Percentiles rank a stretch among this genome's conserved stretches.
These are phyloP conservation scores for Burhinus oedicnemus DNA, from an alignment of 2,113 vertebrate species.

Conservation along the genomic window DNA sequence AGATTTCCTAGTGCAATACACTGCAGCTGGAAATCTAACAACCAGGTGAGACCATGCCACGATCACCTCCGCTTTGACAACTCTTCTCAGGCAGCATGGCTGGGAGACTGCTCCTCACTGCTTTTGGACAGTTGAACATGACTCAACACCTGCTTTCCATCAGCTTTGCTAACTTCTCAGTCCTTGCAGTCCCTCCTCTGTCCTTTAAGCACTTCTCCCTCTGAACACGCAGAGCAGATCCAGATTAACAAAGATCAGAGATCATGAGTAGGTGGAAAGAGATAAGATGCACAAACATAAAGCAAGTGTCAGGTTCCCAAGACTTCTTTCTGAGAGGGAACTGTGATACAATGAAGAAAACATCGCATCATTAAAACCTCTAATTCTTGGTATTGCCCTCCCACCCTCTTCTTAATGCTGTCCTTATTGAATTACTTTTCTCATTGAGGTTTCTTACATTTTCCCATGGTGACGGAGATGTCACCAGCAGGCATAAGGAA, in stretches of 20 bases:
- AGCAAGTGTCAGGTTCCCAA: not conserved
- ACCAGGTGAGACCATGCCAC: not conserved
- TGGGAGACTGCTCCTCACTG: not conserved
- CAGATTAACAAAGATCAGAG: not conserved
- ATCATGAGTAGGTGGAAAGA: not conserved
- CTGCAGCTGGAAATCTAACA: not conserved
- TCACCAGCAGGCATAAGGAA: not conserved
- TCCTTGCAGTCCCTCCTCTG: not conserved
- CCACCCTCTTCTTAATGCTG: not conserved
- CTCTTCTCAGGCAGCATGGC: not conserved
- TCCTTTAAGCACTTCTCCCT: not conserved
- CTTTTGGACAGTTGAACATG: not conserved
- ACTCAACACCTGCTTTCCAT: not conserved
- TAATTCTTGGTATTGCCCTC: not conserved
- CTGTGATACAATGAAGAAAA: not conserved
- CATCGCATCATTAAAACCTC: not conserved
- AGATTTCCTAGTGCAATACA: not conserved
- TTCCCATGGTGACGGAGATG: not conserved
- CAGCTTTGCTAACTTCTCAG: not conserved
- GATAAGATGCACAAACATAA: not conserved
- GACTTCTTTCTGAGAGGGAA: not conserved
- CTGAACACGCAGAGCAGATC: not conserved
- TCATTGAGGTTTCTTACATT: not conserved
- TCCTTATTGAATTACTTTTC: not conserved
- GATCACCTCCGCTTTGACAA: not conserved